Base-by-base conservation (phyloP, 2,888 invertebrate genomes). In the Amiota minor region DNA sequence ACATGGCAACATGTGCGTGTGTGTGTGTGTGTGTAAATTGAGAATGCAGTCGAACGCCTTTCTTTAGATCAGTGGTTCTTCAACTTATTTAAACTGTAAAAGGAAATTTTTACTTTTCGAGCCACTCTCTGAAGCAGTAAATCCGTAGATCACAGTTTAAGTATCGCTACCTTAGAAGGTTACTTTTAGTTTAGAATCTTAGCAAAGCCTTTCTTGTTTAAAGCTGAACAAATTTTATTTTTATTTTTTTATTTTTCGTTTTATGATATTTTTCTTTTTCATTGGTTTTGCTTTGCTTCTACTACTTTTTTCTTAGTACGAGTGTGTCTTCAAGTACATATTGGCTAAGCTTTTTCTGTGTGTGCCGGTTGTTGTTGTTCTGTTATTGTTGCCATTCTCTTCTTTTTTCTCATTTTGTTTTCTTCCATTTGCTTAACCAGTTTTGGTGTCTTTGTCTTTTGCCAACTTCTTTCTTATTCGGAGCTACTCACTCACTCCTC, bases 231-330 rank as follows among this genome's bases (percentile, higher is more conserved):
- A 35, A 35, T 35, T 4, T 53, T 67, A 14, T 70, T 50, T 55
- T 69, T 35, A 6, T 53, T 67, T 20, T 70, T 50, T 55, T 69
- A 64, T 71, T 14, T 62, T 67, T 47, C 71, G 72, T 71, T 73
- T 55, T 68, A 64, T 59, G 45, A 47, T 68, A 74, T 75, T 73
- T 50, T 74, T 56, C 45, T 67, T 70, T 65, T 56, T 61, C 77
- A 72, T 35, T 49, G 12, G 12, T 61, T 59, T 50, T 71, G 55
- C 18, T n/a, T n/a, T 55, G 20, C 16, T 47, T 47, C 18, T 53
- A 11, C 23, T 50, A 14, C 50, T 53, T 46, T 49, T 12, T 50
- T 68, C 12, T 49, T 14, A n/a, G 35, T 50, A 35, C 20, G 23
- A 68, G 49, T 47, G 14, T 68, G 35, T 23, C 35, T 62, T 61